Conservation (phyloP, 1,140 invertebrate genomes). For the roundworm (Caenorhabditis elegans) region DNA sequence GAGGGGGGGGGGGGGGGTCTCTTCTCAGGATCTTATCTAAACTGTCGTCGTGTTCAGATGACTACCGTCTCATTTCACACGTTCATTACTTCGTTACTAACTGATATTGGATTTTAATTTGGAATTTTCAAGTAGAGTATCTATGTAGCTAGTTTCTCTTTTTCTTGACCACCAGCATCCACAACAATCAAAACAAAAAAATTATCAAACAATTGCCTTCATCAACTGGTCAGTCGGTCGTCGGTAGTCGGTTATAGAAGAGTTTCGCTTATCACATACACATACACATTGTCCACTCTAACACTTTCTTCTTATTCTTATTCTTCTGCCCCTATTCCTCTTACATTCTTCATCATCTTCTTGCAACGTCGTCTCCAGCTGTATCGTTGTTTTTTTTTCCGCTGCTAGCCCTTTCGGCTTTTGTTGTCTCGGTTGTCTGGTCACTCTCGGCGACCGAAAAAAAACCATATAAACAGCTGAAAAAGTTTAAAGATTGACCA, state of each 20-base stretch:
- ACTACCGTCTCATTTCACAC: background rate
- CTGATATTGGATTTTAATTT: no score
- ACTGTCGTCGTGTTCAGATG: background rate
- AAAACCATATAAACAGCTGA: background rate
- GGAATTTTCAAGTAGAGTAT: no score
- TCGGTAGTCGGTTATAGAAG: background rate
- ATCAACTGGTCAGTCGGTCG: background rate
- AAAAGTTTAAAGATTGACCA: conserved; percentile 11
- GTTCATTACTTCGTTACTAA: no score
- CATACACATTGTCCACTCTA: background rate
- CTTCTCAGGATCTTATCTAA: conserved; percentile 9
- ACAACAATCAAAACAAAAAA: no score
- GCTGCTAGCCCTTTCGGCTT: background rate
- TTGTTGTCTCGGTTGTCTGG: conserved; percentile 16
- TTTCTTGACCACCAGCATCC: no score
- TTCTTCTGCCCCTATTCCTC: background rate
- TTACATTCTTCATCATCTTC: no score
- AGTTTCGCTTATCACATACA: conserved; percentile 12
- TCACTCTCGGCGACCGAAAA: background rate
- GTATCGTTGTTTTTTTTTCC: conserved; percentile 7
- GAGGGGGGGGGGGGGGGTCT: background rate
- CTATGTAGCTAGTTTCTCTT: no score
- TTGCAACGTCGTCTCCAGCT: background rate
- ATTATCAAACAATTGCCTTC: background rate
- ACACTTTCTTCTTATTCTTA: background rate